Evolutionary conservation across 2,797 vertebrate genomes (phyloP).

Genomic region (Pseudochaenichthys georgianus): DNA sequence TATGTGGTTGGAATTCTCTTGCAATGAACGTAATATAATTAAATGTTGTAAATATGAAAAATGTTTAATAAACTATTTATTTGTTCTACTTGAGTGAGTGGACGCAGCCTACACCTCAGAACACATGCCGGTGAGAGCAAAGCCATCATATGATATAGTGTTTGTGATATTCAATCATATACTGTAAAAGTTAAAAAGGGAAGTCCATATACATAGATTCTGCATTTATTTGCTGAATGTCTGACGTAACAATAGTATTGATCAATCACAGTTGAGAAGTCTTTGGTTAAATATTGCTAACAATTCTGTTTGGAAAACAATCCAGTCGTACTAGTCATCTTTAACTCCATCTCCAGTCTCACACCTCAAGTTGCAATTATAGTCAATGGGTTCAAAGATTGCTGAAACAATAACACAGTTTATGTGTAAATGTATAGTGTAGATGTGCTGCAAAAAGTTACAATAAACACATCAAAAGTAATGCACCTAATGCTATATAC

Average conservation of each 20-base stretch:
- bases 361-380: too few species aligned
- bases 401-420: background rate
- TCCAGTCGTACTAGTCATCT: too few species aligned
- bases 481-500: background rate
- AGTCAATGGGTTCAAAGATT: background rate
- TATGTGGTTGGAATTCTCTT: constrained; percentile 22
- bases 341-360: too few species aligned
- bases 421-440: background rate
- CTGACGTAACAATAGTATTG: too few species aligned
- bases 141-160: background rate
- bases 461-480: background rate
- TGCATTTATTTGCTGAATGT: too few species aligned
- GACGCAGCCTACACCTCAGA: background rate
- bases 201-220: too few species aligned
- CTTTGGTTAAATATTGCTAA: too few species aligned
- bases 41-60: constrained; percentile 54
- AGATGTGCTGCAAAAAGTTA: background rate
- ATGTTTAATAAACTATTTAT: constrained; percentile 69
- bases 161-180: background rate
- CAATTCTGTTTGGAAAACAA: too few species aligned
- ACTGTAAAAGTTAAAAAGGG: too few species aligned
- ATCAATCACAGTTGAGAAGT: too few species aligned
- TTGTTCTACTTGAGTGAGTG: constrained; percentile 58
- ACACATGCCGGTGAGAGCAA: background rate
- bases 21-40: constrained; percentile 6